Conservation (phyloP, 2,113 vertebrate genomes). For the Myrmophylax atrothorax region DNA sequence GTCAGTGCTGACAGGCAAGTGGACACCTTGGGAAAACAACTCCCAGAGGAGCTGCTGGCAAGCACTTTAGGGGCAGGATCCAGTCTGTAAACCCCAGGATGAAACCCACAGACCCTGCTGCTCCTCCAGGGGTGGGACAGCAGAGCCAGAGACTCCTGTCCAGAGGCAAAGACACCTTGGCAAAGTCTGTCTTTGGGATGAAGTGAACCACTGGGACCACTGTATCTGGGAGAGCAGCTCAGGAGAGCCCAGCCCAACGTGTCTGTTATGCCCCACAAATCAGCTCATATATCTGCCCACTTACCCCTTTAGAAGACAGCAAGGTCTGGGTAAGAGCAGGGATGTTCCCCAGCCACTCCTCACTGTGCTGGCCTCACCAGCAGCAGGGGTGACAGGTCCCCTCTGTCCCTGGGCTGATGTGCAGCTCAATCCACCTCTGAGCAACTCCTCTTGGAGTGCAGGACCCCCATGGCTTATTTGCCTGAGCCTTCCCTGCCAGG, state of each 20-base stretch:
- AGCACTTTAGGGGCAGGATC: background rate
- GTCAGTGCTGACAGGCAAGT: background rate
- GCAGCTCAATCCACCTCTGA: background rate
- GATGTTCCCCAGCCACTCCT: background rate
- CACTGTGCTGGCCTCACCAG: no score
- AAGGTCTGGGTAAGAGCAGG: background rate
- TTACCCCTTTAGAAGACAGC: background rate
- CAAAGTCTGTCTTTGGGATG: background rate
- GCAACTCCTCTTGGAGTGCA: background rate
- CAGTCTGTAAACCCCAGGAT: background rate
- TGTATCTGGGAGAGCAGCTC: background rate
- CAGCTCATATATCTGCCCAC: background rate
- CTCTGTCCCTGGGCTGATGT: background rate
- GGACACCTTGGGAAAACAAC: background rate
- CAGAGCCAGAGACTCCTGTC: background rate
- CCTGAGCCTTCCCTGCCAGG: no score
- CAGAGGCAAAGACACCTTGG: background rate
- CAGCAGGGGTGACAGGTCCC: background rate
- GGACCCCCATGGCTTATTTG: fast-evolving
- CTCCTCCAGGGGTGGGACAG: background rate
- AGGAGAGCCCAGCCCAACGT: background rate
- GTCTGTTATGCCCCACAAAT: background rate
- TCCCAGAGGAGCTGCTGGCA: background rate
- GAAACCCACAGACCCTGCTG: background rate
- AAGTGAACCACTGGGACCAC: background rate